Percentiles rank a stretch among this genome's conserved stretches.
Conservation (phyloP, 1,140 invertebrate species). For the Heterodera carotae region DNA sequence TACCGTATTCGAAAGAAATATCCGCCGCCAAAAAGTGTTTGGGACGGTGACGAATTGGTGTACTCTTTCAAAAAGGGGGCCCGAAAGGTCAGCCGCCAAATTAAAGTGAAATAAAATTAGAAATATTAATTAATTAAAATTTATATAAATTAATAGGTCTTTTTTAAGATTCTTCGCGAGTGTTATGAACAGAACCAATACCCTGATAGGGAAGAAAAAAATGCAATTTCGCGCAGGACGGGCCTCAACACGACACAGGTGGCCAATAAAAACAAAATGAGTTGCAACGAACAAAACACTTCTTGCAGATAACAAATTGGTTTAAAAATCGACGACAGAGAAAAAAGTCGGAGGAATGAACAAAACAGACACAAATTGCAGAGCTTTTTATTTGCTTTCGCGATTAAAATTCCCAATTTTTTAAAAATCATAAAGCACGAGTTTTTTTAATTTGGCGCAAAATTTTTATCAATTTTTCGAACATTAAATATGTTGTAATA, state of each 20-base stretch:
- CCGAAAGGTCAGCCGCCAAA: conserved; percentile 70
- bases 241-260: conserved; percentile 75
- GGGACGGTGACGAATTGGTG: conserved; percentile 96
- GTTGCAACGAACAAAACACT: background rate
- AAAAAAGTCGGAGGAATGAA: conserved; percentile 29
- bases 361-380: too few species aligned
- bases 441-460: too few species aligned
- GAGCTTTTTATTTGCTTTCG: too few species aligned
- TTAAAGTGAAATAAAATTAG: too few species aligned
- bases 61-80: conserved; percentile 96
- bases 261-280: background rate
- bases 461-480: too few species aligned
- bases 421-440: too few species aligned
- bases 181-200: conserved; percentile 76
- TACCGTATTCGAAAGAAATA: conserved; percentile 89
- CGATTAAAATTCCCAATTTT: too few species aligned
- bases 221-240: conserved; percentile 82
- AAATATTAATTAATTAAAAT: background rate
- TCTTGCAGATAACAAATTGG: conserved; percentile 75
- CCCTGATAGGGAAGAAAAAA: conserved; percentile 91
- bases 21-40: conserved; percentile 91
- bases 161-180: conserved; percentile 59
- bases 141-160: background rate
- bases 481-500: too few species aligned
- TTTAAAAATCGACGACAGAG: conserved; percentile 49